Percentiles rank a stretch among this genome's conserved stretches.
Evolutionary conservation across 2,888 invertebrate species (phyloP).

Genomic region (Saturnia pavonia): DNA sequence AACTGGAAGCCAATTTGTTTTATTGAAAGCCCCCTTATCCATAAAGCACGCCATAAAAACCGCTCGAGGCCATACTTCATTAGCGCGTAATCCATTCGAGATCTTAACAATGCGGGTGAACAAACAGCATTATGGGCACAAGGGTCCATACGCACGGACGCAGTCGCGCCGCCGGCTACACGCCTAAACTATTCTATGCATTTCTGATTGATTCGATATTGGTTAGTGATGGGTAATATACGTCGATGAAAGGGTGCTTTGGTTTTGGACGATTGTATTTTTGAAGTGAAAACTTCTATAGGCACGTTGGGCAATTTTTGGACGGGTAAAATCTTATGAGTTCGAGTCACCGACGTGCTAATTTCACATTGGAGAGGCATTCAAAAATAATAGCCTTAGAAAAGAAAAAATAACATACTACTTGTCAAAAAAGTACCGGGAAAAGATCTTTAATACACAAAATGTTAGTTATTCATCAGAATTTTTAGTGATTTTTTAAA

Average conservation of each 20-base stretch:
- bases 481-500: no score
- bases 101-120: conserved; percentile 17
- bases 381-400: no score
- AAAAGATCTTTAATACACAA: no score
- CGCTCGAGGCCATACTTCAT: conserved; percentile 15
- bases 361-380: no score
- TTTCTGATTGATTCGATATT: conserved; percentile 68
- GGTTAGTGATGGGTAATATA: conserved; percentile 11
- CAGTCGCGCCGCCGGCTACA: conserved; percentile 38
- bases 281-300: no score
- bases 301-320: no score
- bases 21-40: conserved; percentile 8
- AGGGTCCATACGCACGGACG: conserved; percentile 3
- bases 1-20: conserved; percentile 10
- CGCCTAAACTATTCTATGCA: conserved; percentile 67
- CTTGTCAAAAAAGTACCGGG: no score
- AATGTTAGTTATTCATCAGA: no score
- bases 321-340: no score
- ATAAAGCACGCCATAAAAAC: conserved; percentile 13
- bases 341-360: no score
- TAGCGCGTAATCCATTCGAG: conserved; percentile 8
- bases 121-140: conserved; percentile 24
- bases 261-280: not conserved
- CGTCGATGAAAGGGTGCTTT: not conserved
- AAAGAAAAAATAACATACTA: no score